Conservation (phyloP, 2,797 vertebrate genomes). For the Spea hammondii region DNA sequence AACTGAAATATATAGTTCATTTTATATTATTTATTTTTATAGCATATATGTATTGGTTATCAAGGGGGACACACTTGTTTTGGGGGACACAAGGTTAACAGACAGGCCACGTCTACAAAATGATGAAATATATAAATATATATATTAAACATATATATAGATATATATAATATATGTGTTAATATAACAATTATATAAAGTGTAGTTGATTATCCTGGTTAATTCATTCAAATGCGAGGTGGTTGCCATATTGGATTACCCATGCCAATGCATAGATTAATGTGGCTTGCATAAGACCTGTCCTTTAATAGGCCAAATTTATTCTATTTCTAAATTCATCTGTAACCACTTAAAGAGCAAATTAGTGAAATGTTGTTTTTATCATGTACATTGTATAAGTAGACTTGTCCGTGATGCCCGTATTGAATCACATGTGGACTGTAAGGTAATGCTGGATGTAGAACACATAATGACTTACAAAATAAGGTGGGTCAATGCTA, state of each 20-base stretch:
- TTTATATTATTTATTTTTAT: slow-evolving; percentile 47
- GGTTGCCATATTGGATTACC: neutral
- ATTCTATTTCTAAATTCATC: no score
- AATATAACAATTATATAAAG: neutral
- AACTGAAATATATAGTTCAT: slow-evolving; percentile 10
- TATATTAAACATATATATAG: neutral
- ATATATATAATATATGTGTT: neutral
- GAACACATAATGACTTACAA: no score
- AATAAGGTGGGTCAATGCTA: no score
- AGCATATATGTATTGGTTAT: slow-evolving; percentile 36
- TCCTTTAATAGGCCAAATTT: no score
- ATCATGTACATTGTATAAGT: no score
- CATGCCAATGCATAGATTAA: neutral
- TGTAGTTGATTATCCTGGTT: neutral
- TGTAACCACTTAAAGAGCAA: no score
- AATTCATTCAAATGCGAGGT: neutral
- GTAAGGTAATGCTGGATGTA: no score
- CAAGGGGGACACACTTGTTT: slow-evolving; percentile 13
- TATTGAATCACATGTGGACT: no score
- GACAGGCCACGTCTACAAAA: slow-evolving; percentile 7
- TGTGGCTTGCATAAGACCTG: no score
- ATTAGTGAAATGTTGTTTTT: no score
- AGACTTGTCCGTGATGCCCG: no score
- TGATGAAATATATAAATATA: slow-evolving; percentile 36
- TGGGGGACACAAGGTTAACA: neutral